A percentile compares a stretch with the other conserved stretches of the same genome.
Conservation (phyloP, 2,888 invertebrate species). For the Phalangium opilio region DNA sequence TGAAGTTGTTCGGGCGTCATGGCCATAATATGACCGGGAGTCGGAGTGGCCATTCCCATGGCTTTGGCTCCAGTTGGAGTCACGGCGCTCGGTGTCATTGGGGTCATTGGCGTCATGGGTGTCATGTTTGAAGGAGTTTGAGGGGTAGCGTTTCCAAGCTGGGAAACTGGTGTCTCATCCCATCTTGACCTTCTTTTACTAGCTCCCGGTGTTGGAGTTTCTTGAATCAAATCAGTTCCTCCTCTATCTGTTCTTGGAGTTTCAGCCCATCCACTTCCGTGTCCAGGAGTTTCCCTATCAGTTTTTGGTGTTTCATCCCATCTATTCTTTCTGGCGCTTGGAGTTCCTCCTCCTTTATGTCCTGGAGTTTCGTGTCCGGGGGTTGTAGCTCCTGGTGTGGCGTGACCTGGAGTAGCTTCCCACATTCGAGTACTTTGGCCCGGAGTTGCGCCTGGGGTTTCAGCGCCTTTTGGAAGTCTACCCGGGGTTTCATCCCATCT, state of each 20-base stretch:
- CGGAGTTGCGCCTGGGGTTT: conserved; percentile 69
- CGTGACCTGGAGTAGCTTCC: conserved; percentile 93
- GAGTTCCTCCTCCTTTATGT: conserved; percentile 45
- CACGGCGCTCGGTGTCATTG: conserved; percentile 63
- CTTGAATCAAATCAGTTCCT: conserved; percentile 54
- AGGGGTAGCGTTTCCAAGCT: conserved; percentile 35
- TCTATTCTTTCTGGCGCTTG: conserved; percentile 70
- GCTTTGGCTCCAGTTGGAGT: conserved; percentile 86
- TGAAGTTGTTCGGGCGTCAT: conserved; percentile 99
- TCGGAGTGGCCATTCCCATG: conserved; percentile 97
- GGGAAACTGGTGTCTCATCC: conserved; percentile 85
- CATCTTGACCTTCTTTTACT: conserved; percentile 91
- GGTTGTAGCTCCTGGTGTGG: conserved; percentile 67
- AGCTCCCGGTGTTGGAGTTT: conserved; percentile 84
- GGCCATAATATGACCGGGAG: conserved; percentile 80
- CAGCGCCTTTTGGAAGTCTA: conserved; percentile 31
- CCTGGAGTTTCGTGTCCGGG: conserved; percentile 73
- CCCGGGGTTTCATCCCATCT: conserved; percentile 96
- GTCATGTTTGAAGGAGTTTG: conserved; percentile 21
- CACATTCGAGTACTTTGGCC: conserved; percentile 75
- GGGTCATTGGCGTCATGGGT: conserved; percentile 29
- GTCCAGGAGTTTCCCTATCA: conserved; percentile 90
- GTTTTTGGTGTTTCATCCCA: conserved; percentile 99
- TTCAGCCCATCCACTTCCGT: conserved; percentile 96
- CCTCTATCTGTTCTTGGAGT: conserved; percentile 90